These are phyloP conservation scores for Arge pagana DNA, from an alignment of 2,888 invertebrate genomes.

Conservation along the genomic window DNA sequence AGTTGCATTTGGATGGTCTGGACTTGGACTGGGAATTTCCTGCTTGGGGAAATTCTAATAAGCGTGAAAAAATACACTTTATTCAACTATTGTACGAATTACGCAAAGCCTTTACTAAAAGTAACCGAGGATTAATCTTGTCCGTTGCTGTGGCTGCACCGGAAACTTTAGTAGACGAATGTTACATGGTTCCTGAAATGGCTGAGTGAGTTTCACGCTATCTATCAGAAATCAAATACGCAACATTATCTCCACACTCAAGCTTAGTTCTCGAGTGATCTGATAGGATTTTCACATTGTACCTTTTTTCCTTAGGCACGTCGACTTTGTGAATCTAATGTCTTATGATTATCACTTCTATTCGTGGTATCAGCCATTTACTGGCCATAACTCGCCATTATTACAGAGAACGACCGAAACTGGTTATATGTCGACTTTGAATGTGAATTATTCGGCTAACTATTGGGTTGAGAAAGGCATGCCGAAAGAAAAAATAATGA, in stretches of 20 bases:
- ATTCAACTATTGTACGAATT: conserved; percentile 76
- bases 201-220: conserved; percentile 64
- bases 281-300: neutral
- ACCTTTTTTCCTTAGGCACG: conserved; percentile 62
- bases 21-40: conserved; percentile 92
- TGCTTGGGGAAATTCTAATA: conserved; percentile 59
- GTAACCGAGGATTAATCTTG: conserved; percentile 64
- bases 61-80: conserved; percentile 73
- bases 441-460: conserved; percentile 79
- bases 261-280: neutral
- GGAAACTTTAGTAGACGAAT: conserved; percentile 71
- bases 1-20: conserved; percentile 69
- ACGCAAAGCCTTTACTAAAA: conserved; percentile 67
- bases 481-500: conserved; percentile 75
- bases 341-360: conserved; percentile 88
- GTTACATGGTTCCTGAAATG: conserved; percentile 79
- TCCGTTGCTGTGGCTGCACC: conserved; percentile 83
- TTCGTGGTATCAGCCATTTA: conserved; percentile 75
- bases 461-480: conserved; percentile 80
- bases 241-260: neutral
- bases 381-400: conserved; percentile 83
- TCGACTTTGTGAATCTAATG: conserved; percentile 90
- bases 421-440: conserved; percentile 71
- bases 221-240: neutral
- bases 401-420: conserved; percentile 66